phyloP scores from a whole-genome alignment of 2,113 vertebrate genomes.

The Pyxicephalus adspersus region DNA sequence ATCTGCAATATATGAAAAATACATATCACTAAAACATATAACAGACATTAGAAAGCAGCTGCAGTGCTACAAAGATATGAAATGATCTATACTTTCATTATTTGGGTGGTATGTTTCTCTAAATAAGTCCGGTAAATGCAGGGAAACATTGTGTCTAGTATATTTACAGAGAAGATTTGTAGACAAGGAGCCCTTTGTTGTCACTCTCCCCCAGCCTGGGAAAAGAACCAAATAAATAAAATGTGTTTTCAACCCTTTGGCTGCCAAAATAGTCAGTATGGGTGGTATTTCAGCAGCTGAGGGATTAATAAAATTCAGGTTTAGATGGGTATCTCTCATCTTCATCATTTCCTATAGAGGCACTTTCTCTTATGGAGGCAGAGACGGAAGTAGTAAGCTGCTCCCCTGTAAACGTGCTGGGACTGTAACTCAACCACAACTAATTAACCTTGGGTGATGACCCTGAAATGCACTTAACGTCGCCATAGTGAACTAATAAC shows the following conservation, averaged over 20 bases:
- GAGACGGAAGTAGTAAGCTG: slow-evolving; percentile 8
- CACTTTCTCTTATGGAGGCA: slow-evolving; percentile 2
- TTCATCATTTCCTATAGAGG: slow-evolving; percentile 35
- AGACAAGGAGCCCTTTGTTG: slow-evolving; percentile 23
- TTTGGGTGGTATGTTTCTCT: background rate
- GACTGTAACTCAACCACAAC: slow-evolving; percentile 46
- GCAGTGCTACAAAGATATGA: no score
- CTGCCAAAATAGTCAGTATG: slow-evolving; percentile 21
- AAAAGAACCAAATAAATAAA: slow-evolving; percentile 23
- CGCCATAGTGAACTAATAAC: slow-evolving; percentile 51
- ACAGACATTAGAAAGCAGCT: no score
- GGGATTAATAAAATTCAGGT: slow-evolving; percentile 40
- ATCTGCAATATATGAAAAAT: no score
- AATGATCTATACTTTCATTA: background rate
- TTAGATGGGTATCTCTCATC: slow-evolving; percentile 31
- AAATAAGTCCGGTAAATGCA: background rate
- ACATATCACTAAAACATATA: no score
- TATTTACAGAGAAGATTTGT: background rate
- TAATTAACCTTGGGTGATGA: slow-evolving; percentile 54
- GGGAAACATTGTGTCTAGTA: background rate
- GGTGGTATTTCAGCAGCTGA: slow-evolving; percentile 10
- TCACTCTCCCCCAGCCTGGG: background rate
- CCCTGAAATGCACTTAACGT: slow-evolving; percentile 54
- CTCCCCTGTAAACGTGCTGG: slow-evolving; percentile 17
- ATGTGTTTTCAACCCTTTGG: slow-evolving; percentile 15